Base-by-base conservation (phyloP, 2,888 invertebrate genomes). In the Tinea pellionella region DNA sequence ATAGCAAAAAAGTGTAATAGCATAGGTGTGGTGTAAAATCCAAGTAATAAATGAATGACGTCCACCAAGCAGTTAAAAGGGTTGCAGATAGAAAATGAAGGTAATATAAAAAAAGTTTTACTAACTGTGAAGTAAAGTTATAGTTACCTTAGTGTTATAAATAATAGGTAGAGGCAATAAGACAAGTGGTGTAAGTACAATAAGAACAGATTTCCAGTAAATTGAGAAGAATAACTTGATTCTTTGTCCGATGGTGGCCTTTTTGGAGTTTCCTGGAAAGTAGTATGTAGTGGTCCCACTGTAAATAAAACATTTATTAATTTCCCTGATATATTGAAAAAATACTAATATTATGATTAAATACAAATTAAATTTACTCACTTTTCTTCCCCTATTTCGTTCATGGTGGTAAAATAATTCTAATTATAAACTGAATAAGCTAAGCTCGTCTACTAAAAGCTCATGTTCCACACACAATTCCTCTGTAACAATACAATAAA, bases 191-290 rank as follows among this genome's bases (percentile, higher is more conserved):
- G 92, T 91, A 24, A 92, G 61, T 24, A 94, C 83, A 30, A 94
- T 90, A 61, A 94, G 86, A 0, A 94, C 67, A 1, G 93, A 90
- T 70, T 91, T 92, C 95, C 95, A 95, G 72, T 94, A 94, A 63
- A 92, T 88, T 37, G 83, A 74, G 4, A 92, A 66, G 70, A 92
- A 92, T 41, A 88, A 65, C 7, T 68, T 69, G 32, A 86, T 62
- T 63, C 87, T 68, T 63, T 83, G 84, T 61, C 75, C 65, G 64
- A 80, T 16, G 29, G 87, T 71, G 0, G 87, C 83, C 59, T 72
- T 77, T 0, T 81, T 73, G 37, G 79, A 75, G 62, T 71, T 71
- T 65, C 74, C 79, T 61, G 82, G 78, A 70, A 86, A 86, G 67
- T 79, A 87, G 67, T 86, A 86, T 60, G 84, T 83, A 11, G 81